Evolutionary conservation across 2,888 invertebrate species (phyloP), one percentile per base, ranked within the genome.

Genomic region (Lutraria lutraria): DNA sequence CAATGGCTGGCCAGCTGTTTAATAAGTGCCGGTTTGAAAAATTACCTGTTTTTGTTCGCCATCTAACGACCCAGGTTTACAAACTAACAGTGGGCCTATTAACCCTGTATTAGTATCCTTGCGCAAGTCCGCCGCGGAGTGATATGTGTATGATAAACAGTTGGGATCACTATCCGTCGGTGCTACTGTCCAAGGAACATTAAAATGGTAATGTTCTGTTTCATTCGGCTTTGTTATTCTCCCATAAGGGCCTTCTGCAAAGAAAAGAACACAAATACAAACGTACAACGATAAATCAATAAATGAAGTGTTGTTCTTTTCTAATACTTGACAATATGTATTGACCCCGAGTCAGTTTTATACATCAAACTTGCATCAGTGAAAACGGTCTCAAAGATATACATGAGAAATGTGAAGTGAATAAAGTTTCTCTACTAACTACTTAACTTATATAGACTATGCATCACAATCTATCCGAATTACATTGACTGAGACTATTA

Each of bases 41-140:
- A 12, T n/a, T 63, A 92, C 90, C 91, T 93, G 93, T 81, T 86
- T 86, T 31, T 89, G 89, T 29, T 93, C 79, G 3, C 91, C 85
- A 56, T 89, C 85, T 13, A 93, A 86, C 12, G 92, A 88, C 12
- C 93, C 93, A 31, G 90, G 89, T 76, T 92, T 92, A 80, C 94
- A 94, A 29, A 94, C 90, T 15, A 94, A 87, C 25, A 94, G 84
- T 15, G 94, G 93, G 12, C 94, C 94, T 1, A 94, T 88, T 4
- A 94, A 83, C 10, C 94, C 94, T 10, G 94, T 92, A 87, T 93
- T 92, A 13, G 92, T 89, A 87, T 94, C 94, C 81, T 89, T 92
- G 25, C 92, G 90, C 43, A 91, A 81, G 76, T 94, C 94, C 19
- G 93, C 93, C 25, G 92, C 92, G 31, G 94, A 94, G 60, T 93